These are phyloP conservation scores for Otolemur garnettii DNA, from an alignment of 2,113 vertebrate genomes.

Conservation along the genomic window DNA sequence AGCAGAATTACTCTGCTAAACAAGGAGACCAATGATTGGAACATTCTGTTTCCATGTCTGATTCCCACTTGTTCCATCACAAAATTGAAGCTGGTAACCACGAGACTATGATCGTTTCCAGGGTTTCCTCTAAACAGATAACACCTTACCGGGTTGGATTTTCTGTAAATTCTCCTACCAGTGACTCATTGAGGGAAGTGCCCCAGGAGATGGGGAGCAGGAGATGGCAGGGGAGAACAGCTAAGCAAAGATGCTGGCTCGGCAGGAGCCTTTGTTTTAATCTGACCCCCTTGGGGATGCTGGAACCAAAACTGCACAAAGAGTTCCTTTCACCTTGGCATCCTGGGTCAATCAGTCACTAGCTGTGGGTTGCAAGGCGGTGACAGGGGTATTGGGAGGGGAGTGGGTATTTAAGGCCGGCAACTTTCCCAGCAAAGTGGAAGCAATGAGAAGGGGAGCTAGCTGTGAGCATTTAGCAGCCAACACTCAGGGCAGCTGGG, in stretches of 20 bases:
- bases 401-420: accelerated
- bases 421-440: not conserved
- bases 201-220: accelerated
- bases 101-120: not conserved
- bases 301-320: not conserved
- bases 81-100: not conserved
- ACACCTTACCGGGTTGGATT: not conserved
- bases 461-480: not conserved
- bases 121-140: not conserved
- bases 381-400: not conserved
- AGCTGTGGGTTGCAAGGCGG: not conserved
- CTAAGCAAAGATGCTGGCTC: not conserved
- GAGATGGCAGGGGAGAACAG: not conserved
- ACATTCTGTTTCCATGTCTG: not conserved
- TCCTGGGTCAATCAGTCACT: not conserved
- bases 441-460: not conserved
- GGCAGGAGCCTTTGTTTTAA: not conserved
- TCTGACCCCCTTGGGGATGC: not conserved
- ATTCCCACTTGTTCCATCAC: not conserved
- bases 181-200: not conserved
- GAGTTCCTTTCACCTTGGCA: not conserved
- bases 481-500: not conserved
- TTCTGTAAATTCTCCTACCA: not conserved
- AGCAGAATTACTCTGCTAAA: not conserved
- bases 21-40: not conserved